phyloP scores from a whole-genome alignment of 1,140 invertebrate genomes.

The Drosophila arizonae region DNA sequence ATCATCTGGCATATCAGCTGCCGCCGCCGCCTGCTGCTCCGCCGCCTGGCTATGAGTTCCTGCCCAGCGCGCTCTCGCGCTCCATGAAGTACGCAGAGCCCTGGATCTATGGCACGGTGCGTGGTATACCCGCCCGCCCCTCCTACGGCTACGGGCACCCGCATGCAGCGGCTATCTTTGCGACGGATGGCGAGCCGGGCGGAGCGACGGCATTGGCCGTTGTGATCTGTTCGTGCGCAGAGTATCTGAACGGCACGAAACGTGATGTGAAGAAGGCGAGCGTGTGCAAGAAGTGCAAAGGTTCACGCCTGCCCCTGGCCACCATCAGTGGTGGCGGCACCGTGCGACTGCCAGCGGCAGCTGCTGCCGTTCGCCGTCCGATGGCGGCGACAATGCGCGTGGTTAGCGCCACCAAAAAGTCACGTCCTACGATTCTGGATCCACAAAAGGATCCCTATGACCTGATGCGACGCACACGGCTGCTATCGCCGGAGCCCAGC shows the following conservation, averaged over 20 bases:
- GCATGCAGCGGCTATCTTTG: constrained; percentile 84
- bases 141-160: constrained; percentile 74
- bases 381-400: constrained; percentile 86
- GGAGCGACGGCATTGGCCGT: constrained; percentile 84
- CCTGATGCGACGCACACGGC: constrained; percentile 89
- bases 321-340: constrained; percentile 84
- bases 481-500: constrained; percentile 85
- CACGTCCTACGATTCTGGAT: constrained; percentile 86
- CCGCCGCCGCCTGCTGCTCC: constrained; percentile 40
- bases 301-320: constrained; percentile 87
- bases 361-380: constrained; percentile 72
- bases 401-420: constrained; percentile 84
- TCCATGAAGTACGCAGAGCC: constrained; percentile 93
- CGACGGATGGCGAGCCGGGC: constrained; percentile 72
- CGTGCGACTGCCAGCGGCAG: constrained; percentile 84
- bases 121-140: constrained; percentile 84
- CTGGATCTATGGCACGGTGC: constrained; percentile 90
- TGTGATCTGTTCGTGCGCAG: constrained; percentile 89
- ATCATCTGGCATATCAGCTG: constrained; percentile 58
- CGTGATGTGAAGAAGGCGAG: constrained; percentile 87
- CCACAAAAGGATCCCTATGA: constrained; percentile 89
- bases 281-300: constrained; percentile 91
- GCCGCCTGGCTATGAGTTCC: constrained; percentile 64
- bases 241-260: constrained; percentile 89
- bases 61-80: constrained; percentile 86